These are phyloP conservation scores for Cephalopachus bancanus DNA, from an alignment of 2,797 vertebrate genomes.

Conservation along the genomic window DNA sequence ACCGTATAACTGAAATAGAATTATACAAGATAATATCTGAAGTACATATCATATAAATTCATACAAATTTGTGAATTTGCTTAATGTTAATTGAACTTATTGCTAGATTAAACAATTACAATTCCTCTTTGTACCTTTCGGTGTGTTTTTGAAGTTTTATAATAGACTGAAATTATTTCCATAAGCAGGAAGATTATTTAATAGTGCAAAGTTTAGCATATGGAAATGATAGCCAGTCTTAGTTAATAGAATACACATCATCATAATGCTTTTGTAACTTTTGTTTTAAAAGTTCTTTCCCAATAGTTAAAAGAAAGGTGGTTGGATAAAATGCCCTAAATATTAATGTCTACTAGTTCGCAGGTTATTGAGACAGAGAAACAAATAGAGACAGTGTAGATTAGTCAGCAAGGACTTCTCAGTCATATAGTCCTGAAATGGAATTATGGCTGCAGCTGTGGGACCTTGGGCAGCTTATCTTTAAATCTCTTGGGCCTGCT, in stretches of 20 bases:
- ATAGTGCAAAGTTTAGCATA: background rate
- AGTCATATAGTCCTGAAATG: background rate
- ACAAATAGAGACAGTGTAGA: background rate
- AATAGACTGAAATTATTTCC: background rate
- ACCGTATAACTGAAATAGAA: background rate
- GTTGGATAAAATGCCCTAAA: background rate
- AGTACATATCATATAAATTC: background rate
- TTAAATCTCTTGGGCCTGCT: background rate
- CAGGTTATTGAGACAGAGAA: slow-evolving; percentile 5
- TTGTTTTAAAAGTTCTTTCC: background rate
- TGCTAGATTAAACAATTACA: background rate
- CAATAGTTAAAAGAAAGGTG: background rate
- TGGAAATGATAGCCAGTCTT: background rate
- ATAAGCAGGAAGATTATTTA: slow-evolving; percentile 18
- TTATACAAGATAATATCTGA: background rate
- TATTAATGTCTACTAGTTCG: background rate
- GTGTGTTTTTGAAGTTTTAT: slow-evolving; percentile 33
- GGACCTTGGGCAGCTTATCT: background rate
- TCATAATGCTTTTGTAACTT: background rate
- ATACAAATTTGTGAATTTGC: slow-evolving; percentile 12
- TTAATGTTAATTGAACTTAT: slow-evolving; percentile 41
- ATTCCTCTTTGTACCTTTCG: slow-evolving; percentile 26
- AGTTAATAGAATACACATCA: background rate
- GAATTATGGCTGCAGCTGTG: background rate
- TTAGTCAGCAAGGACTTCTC: background rate